These are phyloP conservation scores for Anguilla pacifica DNA, from an alignment of 2,797 vertebrate species.

Conservation along the genomic window DNA sequence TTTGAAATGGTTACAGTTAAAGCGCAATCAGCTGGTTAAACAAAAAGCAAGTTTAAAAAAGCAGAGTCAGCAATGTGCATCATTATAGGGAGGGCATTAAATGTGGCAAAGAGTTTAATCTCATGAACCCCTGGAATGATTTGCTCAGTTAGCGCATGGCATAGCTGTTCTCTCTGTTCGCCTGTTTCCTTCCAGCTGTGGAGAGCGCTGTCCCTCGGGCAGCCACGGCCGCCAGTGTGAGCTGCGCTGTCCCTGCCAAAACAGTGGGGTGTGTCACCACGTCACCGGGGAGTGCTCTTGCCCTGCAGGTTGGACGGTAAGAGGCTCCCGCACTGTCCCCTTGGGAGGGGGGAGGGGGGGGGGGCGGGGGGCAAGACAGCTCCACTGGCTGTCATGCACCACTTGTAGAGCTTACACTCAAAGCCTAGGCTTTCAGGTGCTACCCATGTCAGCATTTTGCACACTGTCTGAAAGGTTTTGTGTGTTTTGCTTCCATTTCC, in stretches of 20 bases:
- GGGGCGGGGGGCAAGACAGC: not conserved
- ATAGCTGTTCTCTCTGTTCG: not conserved
- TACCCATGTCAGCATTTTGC: not conserved
- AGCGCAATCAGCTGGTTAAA: not conserved
- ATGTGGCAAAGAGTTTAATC: not conserved
- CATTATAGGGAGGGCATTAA: not conserved
- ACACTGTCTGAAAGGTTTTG: not conserved
- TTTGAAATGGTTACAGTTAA: not conserved
- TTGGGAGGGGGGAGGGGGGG: slow-evolving; percentile 22
- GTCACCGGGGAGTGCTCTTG: slow-evolving; percentile 96
- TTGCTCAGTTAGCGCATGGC: slow-evolving; percentile 9
- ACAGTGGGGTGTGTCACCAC: slow-evolving; percentile 93
- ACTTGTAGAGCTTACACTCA: not conserved
- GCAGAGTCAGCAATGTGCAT: not conserved
- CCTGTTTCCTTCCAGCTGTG: slow-evolving; percentile 77
- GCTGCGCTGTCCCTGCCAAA: slow-evolving; percentile 95
- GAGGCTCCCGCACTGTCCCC: slow-evolving; percentile 32
- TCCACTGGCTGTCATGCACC: not conserved
- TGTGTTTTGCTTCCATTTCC: not conserved
- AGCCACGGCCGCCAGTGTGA: slow-evolving; percentile 95
- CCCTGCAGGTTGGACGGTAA: slow-evolving; percentile 91
- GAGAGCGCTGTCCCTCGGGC: slow-evolving; percentile 90
- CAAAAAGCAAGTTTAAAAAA: not conserved
- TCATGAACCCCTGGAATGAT: not conserved
- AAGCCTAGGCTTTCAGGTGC: not conserved